Evolutionary conservation across 2,888 invertebrate species (phyloP).

Genomic region (Dugesia japonica): DNA sequence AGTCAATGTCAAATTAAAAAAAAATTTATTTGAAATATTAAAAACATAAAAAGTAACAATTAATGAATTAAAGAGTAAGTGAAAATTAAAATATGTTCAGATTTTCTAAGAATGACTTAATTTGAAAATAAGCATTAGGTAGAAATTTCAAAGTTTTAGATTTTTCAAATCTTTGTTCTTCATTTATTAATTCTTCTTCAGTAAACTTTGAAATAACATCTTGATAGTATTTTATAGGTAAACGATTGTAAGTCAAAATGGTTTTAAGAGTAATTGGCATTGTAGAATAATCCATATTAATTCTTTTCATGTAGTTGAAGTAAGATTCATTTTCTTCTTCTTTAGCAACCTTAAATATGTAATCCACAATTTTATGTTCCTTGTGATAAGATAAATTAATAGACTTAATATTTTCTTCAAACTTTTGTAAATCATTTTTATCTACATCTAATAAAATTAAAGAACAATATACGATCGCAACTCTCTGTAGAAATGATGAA

Average conservation of each 20-base stretch:
- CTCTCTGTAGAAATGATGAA: slow-evolving; percentile 20
- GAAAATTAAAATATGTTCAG: background rate
- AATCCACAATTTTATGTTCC: background rate
- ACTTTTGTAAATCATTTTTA: background rate
- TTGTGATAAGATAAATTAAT: background rate
- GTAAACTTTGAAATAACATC: background rate
- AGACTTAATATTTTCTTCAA: background rate
- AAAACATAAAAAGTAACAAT: no score
- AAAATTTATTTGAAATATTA: no score
- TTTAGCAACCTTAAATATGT: background rate
- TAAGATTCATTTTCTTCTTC: background rate
- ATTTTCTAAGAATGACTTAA: background rate
- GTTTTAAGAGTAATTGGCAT: background rate
- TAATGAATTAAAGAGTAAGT: no score
- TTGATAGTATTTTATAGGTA: background rate
- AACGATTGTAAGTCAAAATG: background rate
- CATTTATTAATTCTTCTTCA: background rate
- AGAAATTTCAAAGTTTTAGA: background rate
- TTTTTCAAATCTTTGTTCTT: background rate
- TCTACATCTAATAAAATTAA: background rate
- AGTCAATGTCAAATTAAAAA: no score
- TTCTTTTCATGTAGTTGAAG: background rate
- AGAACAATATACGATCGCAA: background rate
- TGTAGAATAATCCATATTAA: background rate
- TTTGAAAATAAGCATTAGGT: background rate